Evolutionary conservation across 2,797 vertebrate species (phyloP).

Genomic region (Cephalopachus bancanus): DNA sequence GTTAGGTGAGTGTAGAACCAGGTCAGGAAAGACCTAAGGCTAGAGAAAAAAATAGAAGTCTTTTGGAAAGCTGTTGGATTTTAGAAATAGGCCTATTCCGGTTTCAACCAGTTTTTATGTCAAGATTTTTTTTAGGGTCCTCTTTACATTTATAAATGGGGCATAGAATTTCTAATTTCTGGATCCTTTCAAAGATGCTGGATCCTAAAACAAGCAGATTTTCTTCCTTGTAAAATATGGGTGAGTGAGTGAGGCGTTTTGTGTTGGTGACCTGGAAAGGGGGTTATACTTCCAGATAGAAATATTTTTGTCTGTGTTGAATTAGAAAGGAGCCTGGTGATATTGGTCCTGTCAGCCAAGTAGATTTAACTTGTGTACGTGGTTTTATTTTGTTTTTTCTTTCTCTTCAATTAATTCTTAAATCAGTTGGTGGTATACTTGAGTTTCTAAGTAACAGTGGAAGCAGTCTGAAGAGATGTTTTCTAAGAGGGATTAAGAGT

Average conservation of each 20-base stretch:
- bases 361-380: background rate
- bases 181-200: background rate
- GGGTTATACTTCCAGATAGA: background rate
- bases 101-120: conserved; percentile 38
- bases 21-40: background rate
- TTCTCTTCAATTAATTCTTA: conserved; percentile 80
- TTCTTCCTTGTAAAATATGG: background rate
- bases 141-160: conserved; percentile 2
- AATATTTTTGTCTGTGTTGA: conserved; percentile 50
- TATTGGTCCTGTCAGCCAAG: background rate
- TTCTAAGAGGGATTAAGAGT: conserved; percentile 85
- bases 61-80: conserved; percentile 71
- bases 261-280: background rate
- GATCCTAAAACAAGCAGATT: conserved; percentile 58
- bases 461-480: conserved; percentile 85
- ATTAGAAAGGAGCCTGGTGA: conserved; percentile 5
- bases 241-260: conserved; percentile 26
- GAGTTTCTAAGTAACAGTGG: conserved; percentile 84
- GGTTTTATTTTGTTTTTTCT: background rate
- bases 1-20: conserved; percentile 37
- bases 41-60: background rate
- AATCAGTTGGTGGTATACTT: conserved; percentile 83
- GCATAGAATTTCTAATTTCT: background rate
- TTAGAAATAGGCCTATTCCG: conserved; percentile 54
- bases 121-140: background rate